phyloP scores from a whole-genome alignment of 2,797 vertebrate species.

The Chromobotia macracanthus region DNA sequence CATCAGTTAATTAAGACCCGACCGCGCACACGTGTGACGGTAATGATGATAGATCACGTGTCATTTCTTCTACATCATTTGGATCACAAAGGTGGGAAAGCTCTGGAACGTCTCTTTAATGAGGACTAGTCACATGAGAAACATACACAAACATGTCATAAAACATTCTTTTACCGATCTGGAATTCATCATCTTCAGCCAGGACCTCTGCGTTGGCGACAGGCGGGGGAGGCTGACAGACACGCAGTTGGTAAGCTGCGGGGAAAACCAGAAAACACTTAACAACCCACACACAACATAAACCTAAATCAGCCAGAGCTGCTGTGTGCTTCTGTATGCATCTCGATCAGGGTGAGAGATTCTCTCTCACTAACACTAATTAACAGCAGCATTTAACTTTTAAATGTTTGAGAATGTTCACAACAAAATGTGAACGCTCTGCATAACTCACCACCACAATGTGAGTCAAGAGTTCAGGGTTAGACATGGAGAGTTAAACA shows the following conservation, averaged over 20 bases:
- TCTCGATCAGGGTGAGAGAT: background rate
- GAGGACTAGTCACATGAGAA: background rate
- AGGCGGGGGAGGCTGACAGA: constrained; percentile 87
- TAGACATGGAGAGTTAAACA: background rate
- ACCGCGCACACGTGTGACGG: constrained; percentile 30
- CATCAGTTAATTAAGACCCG: constrained; percentile 50
- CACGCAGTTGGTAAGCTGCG: constrained; percentile 91
- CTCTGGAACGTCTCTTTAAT: constrained; percentile 17
- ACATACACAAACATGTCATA: constrained; percentile 19
- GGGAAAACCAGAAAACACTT: constrained; percentile 52
- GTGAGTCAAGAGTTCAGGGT: background rate
- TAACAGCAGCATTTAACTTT: background rate
- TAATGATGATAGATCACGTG: constrained; percentile 25
- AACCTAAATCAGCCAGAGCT: background rate
- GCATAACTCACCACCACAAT: background rate
- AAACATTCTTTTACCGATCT: constrained; percentile 81
- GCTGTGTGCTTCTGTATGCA: background rate
- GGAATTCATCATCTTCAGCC: constrained; percentile 91
- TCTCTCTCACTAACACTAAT: background rate
- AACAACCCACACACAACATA: background rate
- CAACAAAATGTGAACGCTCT: too few relatives aligned
- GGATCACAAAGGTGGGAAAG: background rate
- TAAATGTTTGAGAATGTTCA: too few relatives aligned
- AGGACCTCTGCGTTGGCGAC: constrained; percentile 90
- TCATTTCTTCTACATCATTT: background rate